phyloP scores from a whole-genome alignment of 2,797 vertebrate genomes.

The Hemitrygon akajei region DNA sequence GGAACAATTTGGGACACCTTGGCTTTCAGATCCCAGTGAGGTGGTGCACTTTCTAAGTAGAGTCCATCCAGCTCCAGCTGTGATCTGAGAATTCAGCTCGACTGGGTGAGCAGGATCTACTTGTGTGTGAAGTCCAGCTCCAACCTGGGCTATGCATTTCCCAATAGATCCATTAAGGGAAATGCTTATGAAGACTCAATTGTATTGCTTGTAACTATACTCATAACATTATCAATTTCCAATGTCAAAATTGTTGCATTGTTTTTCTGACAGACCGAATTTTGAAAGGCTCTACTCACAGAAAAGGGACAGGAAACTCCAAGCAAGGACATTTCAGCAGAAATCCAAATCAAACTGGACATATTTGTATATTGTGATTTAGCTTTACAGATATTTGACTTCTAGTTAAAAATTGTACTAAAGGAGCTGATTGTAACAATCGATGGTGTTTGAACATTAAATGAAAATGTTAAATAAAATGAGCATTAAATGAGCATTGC shows the following conservation, averaged over 20 bases:
- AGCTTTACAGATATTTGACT: background rate
- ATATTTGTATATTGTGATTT: background rate
- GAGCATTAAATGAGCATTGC: too few species aligned
- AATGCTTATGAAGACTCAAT: background rate
- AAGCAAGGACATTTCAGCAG: too few species aligned
- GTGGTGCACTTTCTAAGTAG: background rate
- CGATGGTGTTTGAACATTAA: background rate
- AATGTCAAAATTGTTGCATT: background rate
- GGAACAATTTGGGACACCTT: background rate
- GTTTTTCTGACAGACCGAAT: background rate
- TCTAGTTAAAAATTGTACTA: background rate
- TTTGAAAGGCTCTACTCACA: background rate
- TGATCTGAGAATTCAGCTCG: background rate
- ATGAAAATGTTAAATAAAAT: too few species aligned
- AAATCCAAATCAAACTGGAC: background rate
- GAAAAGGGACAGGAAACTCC: background rate
- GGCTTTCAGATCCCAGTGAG: background rate
- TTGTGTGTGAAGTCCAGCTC: background rate
- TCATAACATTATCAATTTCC: background rate
- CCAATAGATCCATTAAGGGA: background rate
- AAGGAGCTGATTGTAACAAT: background rate
- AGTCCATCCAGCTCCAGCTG: background rate
- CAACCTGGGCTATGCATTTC: background rate
- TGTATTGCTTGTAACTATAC: background rate
- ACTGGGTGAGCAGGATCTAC: background rate